Conservation (phyloP, 2,113 vertebrate species). For the Sylvia atricapilla region DNA sequence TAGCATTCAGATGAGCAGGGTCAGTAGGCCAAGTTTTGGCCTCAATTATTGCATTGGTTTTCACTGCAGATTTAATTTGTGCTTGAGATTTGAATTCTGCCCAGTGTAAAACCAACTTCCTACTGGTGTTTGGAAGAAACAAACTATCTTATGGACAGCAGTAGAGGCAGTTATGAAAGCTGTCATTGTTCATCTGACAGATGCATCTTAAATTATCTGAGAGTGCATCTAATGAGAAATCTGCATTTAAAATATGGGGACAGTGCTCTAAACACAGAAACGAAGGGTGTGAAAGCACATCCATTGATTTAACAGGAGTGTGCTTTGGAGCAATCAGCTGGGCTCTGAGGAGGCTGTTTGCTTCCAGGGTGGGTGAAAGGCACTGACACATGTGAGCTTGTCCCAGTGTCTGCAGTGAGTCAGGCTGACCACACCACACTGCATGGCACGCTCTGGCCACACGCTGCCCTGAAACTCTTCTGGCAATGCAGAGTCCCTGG, state of each 20-base stretch:
- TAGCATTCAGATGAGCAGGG: constrained; percentile 31
- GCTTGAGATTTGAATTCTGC: background rate
- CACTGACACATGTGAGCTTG: background rate
- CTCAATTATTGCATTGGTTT: constrained; percentile 17
- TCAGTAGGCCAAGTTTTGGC: constrained; percentile 14
- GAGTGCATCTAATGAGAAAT: background rate
- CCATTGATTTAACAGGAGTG: accelerated
- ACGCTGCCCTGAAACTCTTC: background rate
- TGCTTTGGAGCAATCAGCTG: background rate
- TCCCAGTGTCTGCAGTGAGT: background rate
- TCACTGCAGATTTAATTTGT: background rate
- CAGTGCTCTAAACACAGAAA: background rate
- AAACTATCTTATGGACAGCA: background rate
- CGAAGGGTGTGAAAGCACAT: background rate
- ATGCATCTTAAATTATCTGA: background rate
- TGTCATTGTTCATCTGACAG: background rate
- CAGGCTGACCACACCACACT: background rate
- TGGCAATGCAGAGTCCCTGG: background rate
- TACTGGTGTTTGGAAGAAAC: background rate
- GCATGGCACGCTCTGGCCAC: background rate
- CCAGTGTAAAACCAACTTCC: background rate
- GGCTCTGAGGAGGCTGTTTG: background rate
- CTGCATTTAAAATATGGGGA: background rate
- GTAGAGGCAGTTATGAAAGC: background rate
- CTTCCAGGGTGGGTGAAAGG: background rate